Conservation (phyloP, 2,797 vertebrate species). For the Orientallactaga sibirica region DNA sequence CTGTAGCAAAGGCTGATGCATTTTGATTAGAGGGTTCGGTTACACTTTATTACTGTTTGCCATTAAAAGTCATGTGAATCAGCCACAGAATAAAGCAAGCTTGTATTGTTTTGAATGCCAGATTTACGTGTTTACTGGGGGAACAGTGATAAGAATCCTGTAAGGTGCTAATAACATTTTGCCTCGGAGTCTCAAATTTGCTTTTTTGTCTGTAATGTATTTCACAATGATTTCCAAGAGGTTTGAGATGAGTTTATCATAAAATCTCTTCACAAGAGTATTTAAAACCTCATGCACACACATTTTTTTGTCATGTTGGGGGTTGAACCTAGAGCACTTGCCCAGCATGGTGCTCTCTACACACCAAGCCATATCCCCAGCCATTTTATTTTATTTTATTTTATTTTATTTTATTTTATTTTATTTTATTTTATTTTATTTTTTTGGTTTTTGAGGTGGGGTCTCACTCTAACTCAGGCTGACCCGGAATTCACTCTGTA, state of each 20-base stretch:
- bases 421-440: no score
- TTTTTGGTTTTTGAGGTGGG: no score
- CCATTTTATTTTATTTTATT: no score
- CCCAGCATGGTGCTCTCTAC: neutral
- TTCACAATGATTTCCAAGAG: constrained; percentile 2
- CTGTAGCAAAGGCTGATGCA: constrained; percentile 30
- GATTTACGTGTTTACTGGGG: constrained; percentile 64
- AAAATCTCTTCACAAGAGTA: neutral
- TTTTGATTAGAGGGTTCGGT: constrained; percentile 70
- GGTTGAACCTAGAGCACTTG: neutral
- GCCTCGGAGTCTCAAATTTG: neutral
- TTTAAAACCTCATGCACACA: neutral
- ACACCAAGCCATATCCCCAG: neutral
- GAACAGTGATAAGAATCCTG: constrained; percentile 40
- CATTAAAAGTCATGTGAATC: constrained; percentile 71
- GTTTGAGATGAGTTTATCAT: constrained; percentile 21
- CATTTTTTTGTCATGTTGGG: neutral
- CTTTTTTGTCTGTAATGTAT: constrained; percentile 50
- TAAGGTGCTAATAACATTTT: constrained; percentile 6
- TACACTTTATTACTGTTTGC: constrained; percentile 69
- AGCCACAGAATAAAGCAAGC: constrained; percentile 12
- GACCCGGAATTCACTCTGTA: no score
- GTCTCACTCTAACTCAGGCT: no score
- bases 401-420: no score
- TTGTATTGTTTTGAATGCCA: neutral